phyloP scores from a whole-genome alignment of 2,888 invertebrate species.

The Thymelicus lineola region DNA sequence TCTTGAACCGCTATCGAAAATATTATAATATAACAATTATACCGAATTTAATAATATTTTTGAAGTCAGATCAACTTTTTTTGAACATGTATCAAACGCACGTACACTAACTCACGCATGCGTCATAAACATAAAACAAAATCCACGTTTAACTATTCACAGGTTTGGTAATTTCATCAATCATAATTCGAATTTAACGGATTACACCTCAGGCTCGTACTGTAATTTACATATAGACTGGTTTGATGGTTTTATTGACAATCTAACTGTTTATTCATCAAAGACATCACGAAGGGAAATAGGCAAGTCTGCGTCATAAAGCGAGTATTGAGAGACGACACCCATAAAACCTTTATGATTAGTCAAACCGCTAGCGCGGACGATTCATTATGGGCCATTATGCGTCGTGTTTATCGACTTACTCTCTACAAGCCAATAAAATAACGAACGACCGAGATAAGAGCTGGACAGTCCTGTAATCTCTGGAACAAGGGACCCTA shows the following conservation, averaged over 20 bases:
- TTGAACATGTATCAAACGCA: too few relatives aligned
- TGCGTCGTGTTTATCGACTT: slow-evolving; percentile 84
- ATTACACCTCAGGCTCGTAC: slow-evolving; percentile 21
- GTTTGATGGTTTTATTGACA: slow-evolving; percentile 48
- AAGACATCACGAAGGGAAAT: slow-evolving; percentile 48
- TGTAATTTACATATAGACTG: slow-evolving; percentile 32
- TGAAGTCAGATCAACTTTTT: too few relatives aligned
- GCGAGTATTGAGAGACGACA: slow-evolving; percentile 71
- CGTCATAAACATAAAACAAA: slow-evolving; percentile 32
- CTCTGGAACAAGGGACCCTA: slow-evolving; percentile 85
- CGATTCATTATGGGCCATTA: slow-evolving; percentile 85
- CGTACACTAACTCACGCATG: not conserved
- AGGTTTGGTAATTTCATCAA: slow-evolving; percentile 33
- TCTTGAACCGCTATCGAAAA: too few relatives aligned
- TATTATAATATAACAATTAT: too few relatives aligned
- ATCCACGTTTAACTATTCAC: slow-evolving; percentile 33
- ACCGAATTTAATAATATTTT: too few relatives aligned
- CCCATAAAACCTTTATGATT: slow-evolving; percentile 84
- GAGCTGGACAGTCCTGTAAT: slow-evolving; percentile 83
- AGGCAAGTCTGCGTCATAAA: slow-evolving; percentile 63
- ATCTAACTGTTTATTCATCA: slow-evolving; percentile 58
- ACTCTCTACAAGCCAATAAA: slow-evolving; percentile 84
- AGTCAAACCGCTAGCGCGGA: slow-evolving; percentile 79
- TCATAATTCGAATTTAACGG: slow-evolving; percentile 18
- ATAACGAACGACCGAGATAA: slow-evolving; percentile 85